Conservation (phyloP, 2,113 vertebrate genomes). For the Pholis gunnellus region DNA sequence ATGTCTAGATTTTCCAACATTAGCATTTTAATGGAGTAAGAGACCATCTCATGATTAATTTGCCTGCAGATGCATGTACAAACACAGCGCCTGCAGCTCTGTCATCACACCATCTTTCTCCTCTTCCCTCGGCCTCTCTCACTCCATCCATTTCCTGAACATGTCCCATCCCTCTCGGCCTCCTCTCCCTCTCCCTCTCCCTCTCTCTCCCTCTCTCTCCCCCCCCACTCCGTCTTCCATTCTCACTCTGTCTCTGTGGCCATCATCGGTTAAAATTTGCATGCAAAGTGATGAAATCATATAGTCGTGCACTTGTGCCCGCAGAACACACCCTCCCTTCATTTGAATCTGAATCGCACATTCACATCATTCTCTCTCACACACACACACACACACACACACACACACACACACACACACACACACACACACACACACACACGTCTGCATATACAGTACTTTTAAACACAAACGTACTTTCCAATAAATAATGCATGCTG, state of each 20-base stretch:
- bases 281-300: constrained; percentile 74
- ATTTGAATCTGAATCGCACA: constrained; percentile 48
- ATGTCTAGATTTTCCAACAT: constrained; percentile 79
- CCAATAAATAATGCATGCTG: constrained; percentile 75
- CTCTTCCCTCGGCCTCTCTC: constrained; percentile 33
- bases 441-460: constrained; percentile 18
- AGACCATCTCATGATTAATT: constrained; percentile 75
- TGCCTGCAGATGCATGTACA: constrained; percentile 75
- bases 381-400: neutral
- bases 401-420: no score
- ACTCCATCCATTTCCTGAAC: constrained; percentile 60
- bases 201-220: neutral
- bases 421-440: neutral
- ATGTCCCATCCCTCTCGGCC: constrained; percentile 29
- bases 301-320: constrained; percentile 70
- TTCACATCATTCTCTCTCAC: constrained; percentile 19
- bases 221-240: neutral
- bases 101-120: constrained; percentile 64
- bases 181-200: neutral
- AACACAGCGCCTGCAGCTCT: constrained; percentile 70
- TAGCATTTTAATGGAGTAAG: constrained; percentile 84
- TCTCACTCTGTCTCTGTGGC: constrained; percentile 20
- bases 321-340: constrained; percentile 55
- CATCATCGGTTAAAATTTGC: constrained; percentile 62
- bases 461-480: constrained; percentile 44